Evolutionary conservation across 2,113 vertebrate genomes (phyloP).

Genomic region (Sinocyclocheilus maitianheensis): DNA sequence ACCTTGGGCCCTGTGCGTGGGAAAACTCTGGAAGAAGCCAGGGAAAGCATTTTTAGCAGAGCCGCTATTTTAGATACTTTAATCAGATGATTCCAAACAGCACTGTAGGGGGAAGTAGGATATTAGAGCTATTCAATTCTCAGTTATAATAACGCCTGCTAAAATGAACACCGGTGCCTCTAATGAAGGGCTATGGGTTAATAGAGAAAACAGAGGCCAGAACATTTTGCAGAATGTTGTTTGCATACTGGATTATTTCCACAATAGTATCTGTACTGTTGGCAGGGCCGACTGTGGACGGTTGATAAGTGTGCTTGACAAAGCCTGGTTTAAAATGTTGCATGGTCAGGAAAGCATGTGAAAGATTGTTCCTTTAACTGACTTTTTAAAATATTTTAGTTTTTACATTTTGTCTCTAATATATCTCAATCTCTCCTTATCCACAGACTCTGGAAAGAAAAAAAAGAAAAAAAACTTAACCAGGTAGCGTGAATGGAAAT

Average conservation of each 20-base stretch:
- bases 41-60: constrained; percentile 8
- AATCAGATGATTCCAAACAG: constrained; percentile 38
- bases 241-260: constrained; percentile 15
- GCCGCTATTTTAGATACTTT: constrained; percentile 32
- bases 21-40: constrained; percentile 13
- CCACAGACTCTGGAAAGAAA: not conserved
- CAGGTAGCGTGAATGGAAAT: not conserved
- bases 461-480: not conserved
- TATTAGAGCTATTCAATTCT: constrained; percentile 24
- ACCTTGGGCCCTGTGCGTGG: constrained; percentile 35
- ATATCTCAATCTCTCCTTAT: not conserved
- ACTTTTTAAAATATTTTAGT: not conserved
- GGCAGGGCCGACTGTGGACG: not conserved
- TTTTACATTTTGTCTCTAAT: not conserved
- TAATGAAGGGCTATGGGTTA: constrained; percentile 1
- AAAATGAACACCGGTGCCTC: constrained; percentile 5
- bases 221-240: constrained; percentile 5
- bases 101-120: not conserved
- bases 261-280: not conserved
- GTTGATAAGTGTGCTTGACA: not conserved
- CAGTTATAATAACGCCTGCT: constrained; percentile 7
- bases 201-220: not conserved
- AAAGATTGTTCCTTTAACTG: not conserved
- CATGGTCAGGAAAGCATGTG: not conserved
- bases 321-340: not conserved